Percentiles rank a stretch among this genome's conserved stretches.
phyloP scores from a whole-genome alignment of 2,797 vertebrate species.

The Etheostoma nigrum region DNA sequence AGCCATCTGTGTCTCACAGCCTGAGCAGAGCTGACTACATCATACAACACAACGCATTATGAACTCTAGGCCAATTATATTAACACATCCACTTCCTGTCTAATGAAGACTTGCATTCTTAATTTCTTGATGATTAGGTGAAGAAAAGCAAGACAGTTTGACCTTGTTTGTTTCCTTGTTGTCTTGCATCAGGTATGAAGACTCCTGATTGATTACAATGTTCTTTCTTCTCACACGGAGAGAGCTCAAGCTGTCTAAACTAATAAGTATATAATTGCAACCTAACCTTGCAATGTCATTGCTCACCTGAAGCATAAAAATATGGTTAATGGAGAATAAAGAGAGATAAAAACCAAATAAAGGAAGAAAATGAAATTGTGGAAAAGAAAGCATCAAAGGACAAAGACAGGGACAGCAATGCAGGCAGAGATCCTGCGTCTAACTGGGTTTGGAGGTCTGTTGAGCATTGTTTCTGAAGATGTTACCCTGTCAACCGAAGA shows the following conservation, averaged over 20 bases:
- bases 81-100: constrained; percentile 41
- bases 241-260: constrained; percentile 10
- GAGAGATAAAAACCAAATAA: constrained; percentile 9
- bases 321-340: constrained; percentile 5
- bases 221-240: constrained; percentile 8
- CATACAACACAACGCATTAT: constrained; percentile 42
- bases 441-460: constrained; percentile 68
- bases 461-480: constrained; percentile 52
- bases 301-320: constrained; percentile 26
- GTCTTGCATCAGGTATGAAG: constrained; percentile 1
- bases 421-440: constrained; percentile 45
- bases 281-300: background rate
- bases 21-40: constrained; percentile 52
- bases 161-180: constrained; percentile 19
- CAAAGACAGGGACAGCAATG: constrained; percentile 13
- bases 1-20: constrained; percentile 78
- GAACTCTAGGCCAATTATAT: constrained; percentile 50
- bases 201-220: background rate
- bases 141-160: constrained; percentile 3
- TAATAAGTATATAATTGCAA: constrained; percentile 37
- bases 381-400: constrained; percentile 20
- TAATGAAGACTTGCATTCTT: constrained; percentile 24
- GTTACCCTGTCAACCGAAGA: constrained; percentile 62
- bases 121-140: constrained; percentile 8
- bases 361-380: background rate